phyloP scores from a whole-genome alignment of 1,140 invertebrate species.

The Melanaphis sacchari region DNA sequence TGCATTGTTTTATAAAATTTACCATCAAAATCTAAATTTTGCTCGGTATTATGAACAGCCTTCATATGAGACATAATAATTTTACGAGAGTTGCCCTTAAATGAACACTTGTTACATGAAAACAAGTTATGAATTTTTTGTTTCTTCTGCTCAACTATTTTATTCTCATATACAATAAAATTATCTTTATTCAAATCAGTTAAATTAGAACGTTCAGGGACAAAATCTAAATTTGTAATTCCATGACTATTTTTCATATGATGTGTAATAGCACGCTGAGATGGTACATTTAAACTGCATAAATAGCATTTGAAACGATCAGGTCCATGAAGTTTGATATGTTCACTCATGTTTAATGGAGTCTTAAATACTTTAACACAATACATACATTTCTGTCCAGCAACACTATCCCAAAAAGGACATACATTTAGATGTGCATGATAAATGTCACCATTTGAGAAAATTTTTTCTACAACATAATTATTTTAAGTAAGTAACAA shows the following conservation, averaged over 20 bases:
- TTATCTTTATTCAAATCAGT: background rate
- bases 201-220: background rate
- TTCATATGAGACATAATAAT: background rate
- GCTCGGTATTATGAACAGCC: background rate
- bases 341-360: background rate
- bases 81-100: background rate
- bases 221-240: background rate
- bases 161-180: background rate
- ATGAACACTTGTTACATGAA: constrained; percentile 19
- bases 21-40: background rate
- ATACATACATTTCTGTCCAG: background rate
- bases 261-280: background rate
- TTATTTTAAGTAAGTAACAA: background rate
- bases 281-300: background rate
- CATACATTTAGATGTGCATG: background rate
- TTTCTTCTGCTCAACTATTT: background rate
- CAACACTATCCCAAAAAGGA: background rate
- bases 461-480: background rate
- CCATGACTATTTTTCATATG: constrained; percentile 18
- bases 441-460: background rate
- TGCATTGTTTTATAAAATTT: background rate
- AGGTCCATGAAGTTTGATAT: constrained; percentile 32
- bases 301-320: constrained; percentile 29
- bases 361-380: constrained; percentile 44
- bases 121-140: background rate